Base-by-base conservation (phyloP, 2,113 vertebrate species). In the Nothobranchius furzeri region DNA sequence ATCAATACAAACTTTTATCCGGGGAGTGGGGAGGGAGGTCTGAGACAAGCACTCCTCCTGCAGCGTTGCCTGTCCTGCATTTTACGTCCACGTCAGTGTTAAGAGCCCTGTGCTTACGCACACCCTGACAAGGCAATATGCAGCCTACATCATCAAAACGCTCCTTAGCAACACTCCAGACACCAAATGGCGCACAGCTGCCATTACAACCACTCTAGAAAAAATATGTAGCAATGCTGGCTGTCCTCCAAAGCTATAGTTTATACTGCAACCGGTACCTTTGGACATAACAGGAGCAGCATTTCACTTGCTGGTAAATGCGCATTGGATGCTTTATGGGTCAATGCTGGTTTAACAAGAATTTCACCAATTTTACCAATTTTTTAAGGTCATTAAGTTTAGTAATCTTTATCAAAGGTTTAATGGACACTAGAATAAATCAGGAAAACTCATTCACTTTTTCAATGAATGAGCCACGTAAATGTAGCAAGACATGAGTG, bases 1-100 rank as follows among this genome's bases (percentile, higher is more conserved):
- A 92, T 89, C 83, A 49, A 90, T 90, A 74, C 58, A 78, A 87
- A 89, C 70, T 82, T 86, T 84, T 68, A 85, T 79, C 78, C 46
- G 83, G 83, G 79, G 84, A 66, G 36, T 30, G 30, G 30, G 30
- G 30, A 30, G 30, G 30, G 30, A 30, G 30, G 30, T 30, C 30
- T 30, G 15, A 10, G 57, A 24, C 64, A 46, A 75, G 78, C 61
- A 40, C 61, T 76, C 56, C 69, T 72, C 71, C 70, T 72, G 59
- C 78, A 76, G 71, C 66, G 68, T 54, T 76, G 76, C 74, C 75
- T 46, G 79, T 82, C 87, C 86, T 69, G 81, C 76, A 67, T 75
- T 81, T 40, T 75, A 83, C 68, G 59, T 71, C 77, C 83, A 86
- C 77, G 64, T 88, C 70, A 75, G 72, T 66, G 59, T 81, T 76